These are phyloP conservation scores for Listrodromus nycthemerus DNA, from an alignment of 2,888 invertebrate species.

Conservation along the genomic window DNA sequence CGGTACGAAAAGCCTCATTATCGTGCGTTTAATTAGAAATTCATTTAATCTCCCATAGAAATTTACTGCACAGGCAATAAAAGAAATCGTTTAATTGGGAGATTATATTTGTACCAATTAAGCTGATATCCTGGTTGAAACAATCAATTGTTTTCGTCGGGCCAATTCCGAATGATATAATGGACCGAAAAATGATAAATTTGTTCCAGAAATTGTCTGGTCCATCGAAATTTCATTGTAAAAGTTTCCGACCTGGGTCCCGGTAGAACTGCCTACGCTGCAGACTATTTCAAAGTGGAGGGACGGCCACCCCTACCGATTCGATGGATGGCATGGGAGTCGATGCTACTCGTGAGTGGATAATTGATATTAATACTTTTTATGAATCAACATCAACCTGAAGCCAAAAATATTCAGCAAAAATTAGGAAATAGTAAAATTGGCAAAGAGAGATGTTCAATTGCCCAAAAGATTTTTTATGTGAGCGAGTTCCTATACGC, in stretches of 20 bases:
- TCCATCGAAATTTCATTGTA: constrained; percentile 89
- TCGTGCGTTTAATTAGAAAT: constrained; percentile 17
- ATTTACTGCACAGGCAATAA: constrained; percentile 1
- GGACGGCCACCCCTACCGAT: constrained; percentile 90
- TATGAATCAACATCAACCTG: neutral
- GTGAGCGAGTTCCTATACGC: neutral
- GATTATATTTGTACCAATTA: constrained; percentile 11
- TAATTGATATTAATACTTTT: neutral
- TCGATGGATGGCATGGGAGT: constrained; percentile 96
- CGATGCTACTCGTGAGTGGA: constrained; percentile 89
- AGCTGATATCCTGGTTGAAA: neutral
- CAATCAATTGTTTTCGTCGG: neutral
- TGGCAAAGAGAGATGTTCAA: neutral
- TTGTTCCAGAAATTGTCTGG: constrained; percentile 91
- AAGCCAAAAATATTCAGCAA: neutral
- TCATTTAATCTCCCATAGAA: constrained; percentile 12
- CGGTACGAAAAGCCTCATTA: constrained; percentile 56
- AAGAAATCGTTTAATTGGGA: constrained; percentile 2
- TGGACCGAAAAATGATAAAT: constrained; percentile 28
- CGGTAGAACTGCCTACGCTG: constrained; percentile 89
- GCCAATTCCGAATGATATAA: neutral
- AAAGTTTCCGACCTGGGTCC: constrained; percentile 92
- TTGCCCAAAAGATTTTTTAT: neutral
- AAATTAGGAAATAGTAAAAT: neutral
- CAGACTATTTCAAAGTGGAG: constrained; percentile 92